Evolutionary conservation across 2,113 vertebrate genomes (phyloP), one percentile per base, ranked within the genome.

Genomic region (Ptilorrhoa leucosticta): DNA sequence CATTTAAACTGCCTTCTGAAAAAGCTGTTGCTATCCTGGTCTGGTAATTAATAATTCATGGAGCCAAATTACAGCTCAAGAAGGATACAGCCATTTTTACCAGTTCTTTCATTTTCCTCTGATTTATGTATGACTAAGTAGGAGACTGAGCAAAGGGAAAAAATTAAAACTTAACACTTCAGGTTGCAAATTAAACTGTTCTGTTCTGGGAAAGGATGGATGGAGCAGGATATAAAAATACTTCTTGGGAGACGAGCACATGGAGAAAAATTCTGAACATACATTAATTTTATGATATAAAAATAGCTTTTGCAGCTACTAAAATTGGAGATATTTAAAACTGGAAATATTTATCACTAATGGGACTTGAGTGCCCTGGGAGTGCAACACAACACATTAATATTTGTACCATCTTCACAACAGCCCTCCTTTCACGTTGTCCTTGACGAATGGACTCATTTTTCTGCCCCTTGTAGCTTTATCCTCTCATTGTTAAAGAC

Each of bases 11-110:
- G 97, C 96, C 94, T 97, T 97, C 98, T 98, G 97, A 93, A 92
- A 97, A 95, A 97, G 97, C 98, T 98, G 96, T 97, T 98, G 97
- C 98, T 97, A 97, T 97, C 91, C 97, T 96, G 97, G 98, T 98
- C 98, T 97, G 93, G 84, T 93, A 97, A 98, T 99, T 98, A 99
- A 99, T 99, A 98, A 99, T 99, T 99, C 98, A 99, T 98, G 93
- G 95, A 79, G 97, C 97, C 98, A 99, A 99, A 99, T 98, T 98
- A 98, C 97, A 98, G 96, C 85, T 98, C 91, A 76, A 97, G 98
- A 98, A 98, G 98, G 98, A 98, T 98, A 98, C 98, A 98, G 98
- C 97, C 98, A 90, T 97, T 98, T 98, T 98, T 98, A 98, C 98
- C 96, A 96, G 97, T 98, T 98, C 98, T 98, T 97, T 98, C 98